Evolutionary conservation across 2,797 vertebrate genomes (phyloP), one percentile per base, ranked within the genome.

Genomic region (Spizella passerina): DNA sequence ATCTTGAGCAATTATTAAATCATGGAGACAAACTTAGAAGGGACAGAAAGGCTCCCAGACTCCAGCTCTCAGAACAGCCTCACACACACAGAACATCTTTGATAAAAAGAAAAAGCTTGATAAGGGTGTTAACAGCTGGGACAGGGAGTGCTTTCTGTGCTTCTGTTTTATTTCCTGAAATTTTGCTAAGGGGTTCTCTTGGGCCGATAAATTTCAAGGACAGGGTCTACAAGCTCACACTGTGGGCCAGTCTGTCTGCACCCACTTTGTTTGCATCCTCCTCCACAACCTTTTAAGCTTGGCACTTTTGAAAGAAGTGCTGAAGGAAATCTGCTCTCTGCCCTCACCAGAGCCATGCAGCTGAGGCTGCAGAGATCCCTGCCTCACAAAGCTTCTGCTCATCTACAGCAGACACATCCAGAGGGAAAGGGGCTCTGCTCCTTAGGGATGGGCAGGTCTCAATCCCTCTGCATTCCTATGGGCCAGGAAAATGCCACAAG

Each of bases 71-170:
- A 39, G 30, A n/a, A 76, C 64, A 36, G 38, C 18, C 13, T 92
- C 44, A 66, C 29, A 7, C 27, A 29, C 36, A 22, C n/a, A 79
- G n/a, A 80, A 29, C 3, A 29, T 4, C 50, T 85, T 41, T 43
- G 24, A 10, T 34, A 53, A 49, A 73, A 81, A 46, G 11, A 49
- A 75, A 26, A 60, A 4, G 7, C 13, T 65, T 27, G 6, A 2
- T 26, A 38, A 86, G 29, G 8, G 8, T 29, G 17, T 57, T 60
- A 68, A 57, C 12, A 10, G 24, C 27, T 71, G 29, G 13, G 34
- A 52, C 10, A 16, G 1, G 0, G 15, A 60, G 26, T 38, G 15
- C 10, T 32, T 13, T 19, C 30, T 20, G 10, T 2, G 2, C 34
- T 73, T 70, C n/a, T 47, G 21, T 68, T 70, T 86, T 27, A 65